Conservation (phyloP, 1,140 invertebrate species). For the Cydia amplana region DNA sequence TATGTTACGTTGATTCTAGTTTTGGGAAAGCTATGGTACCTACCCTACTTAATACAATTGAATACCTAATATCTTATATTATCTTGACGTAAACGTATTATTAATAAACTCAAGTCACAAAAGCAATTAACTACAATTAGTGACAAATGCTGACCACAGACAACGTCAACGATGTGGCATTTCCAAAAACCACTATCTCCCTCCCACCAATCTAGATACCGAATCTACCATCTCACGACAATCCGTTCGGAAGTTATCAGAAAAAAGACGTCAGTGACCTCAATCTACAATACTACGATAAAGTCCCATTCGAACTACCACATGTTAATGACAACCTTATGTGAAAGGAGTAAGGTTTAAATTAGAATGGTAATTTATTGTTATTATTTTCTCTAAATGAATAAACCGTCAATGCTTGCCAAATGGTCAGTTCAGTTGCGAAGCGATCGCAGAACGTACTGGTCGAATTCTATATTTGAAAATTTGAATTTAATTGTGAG, state of each 20-base stretch:
- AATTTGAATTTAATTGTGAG: constrained; percentile 34
- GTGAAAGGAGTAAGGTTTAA: constrained; percentile 37
- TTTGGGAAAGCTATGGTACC: too few species aligned
- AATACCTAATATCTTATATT: too few species aligned
- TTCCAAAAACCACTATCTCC: constrained; percentile 34
- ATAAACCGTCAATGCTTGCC: constrained; percentile 48
- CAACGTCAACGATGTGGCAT: background rate
- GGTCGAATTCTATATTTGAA: constrained; percentile 15
- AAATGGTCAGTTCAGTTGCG: constrained; percentile 60
- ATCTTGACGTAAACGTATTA: too few species aligned
- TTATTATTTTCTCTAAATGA: constrained; percentile 44
- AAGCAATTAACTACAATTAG: constrained; percentile 19
- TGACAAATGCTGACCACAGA: constrained; percentile 32
- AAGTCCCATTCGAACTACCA: constrained; percentile 40
- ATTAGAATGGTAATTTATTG: constrained; percentile 32
- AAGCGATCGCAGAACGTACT: constrained; percentile 42
- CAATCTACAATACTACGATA: constrained; percentile 49
- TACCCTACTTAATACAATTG: too few species aligned
- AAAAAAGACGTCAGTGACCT: constrained; percentile 75
- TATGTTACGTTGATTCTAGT: too few species aligned
- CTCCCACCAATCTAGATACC: constrained; percentile 39
- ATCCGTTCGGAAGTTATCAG: constrained; percentile 55
- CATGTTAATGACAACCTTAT: constrained; percentile 39
- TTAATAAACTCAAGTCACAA: background rate
- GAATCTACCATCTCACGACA: constrained; percentile 47